A percentile compares a stretch with the other conserved stretches of the same genome.
Evolutionary conservation across 2,113 vertebrate genomes (phyloP).

Genomic region (Meleagris gallopavo): DNA sequence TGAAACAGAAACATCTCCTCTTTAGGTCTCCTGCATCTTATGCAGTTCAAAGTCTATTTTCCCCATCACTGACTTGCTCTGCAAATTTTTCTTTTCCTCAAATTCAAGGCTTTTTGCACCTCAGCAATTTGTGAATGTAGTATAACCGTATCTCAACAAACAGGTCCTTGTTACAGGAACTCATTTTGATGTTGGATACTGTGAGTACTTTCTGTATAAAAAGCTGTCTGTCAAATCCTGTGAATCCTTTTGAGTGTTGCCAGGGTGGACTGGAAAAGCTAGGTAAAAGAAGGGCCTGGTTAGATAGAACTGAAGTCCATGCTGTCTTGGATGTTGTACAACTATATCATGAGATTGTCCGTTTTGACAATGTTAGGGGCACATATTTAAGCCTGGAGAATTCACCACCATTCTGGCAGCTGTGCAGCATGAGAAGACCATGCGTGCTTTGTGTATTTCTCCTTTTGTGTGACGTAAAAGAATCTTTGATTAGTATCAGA

Average conservation of each 20-base stretch:
- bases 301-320: neutral
- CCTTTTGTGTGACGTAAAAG: rapidly evolving
- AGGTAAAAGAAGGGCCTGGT: neutral
- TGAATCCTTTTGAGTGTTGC: neutral
- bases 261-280: neutral
- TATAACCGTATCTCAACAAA: neutral
- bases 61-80: neutral
- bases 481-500: neutral
- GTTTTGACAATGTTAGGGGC: neutral
- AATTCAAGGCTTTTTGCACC: neutral
- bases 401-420: neutral
- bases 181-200: neutral
- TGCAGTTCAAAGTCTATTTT: neutral
- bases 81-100: neutral
- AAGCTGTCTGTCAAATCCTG: neutral
- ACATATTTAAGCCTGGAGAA: neutral
- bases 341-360: neutral
- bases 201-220: neutral
- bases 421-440: neutral
- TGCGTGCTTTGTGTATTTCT: neutral
- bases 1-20: neutral
- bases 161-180: neutral
- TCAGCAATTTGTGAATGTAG: neutral
- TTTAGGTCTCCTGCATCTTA: neutral
- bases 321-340: neutral